A percentile compares a stretch with the other conserved stretches of the same genome.
Evolutionary conservation across 2,888 invertebrate species (phyloP).

Genomic region (Platycheirus albimanus): DNA sequence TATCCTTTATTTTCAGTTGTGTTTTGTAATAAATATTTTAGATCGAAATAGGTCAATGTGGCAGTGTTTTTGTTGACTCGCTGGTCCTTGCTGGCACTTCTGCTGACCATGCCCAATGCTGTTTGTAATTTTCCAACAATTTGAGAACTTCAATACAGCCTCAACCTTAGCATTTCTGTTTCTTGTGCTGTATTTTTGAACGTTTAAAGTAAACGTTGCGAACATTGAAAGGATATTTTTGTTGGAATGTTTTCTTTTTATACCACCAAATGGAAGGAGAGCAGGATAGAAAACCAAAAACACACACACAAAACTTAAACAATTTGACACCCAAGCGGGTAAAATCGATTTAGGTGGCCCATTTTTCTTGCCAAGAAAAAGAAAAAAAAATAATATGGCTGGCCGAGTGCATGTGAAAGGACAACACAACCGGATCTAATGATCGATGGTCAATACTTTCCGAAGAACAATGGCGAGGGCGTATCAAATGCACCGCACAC

Average conservation of each 20-base stretch:
- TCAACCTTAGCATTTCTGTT: no score
- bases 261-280: constrained; percentile 11
- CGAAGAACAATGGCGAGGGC: constrained; percentile 54
- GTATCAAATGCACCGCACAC: constrained; percentile 66
- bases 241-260: constrained; percentile 53
- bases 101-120: constrained; percentile 65
- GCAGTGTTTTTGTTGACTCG: constrained; percentile 33
- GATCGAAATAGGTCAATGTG: constrained; percentile 59
- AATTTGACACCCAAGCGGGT: constrained; percentile 48
- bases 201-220: constrained; percentile 17
- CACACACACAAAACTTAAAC: constrained; percentile 4
- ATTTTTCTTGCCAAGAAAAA: neutral
- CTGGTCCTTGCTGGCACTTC: constrained; percentile 1
- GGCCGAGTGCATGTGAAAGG: constrained; percentile 55
- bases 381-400: neutral
- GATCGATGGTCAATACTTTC: constrained; percentile 71
- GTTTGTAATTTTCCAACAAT: constrained; percentile 74
- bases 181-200: neutral
- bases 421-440: constrained; percentile 71
- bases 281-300: neutral
- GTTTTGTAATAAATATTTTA: constrained; percentile 67
- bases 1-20: constrained; percentile 37
- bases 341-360: constrained; percentile 70
- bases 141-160: constrained; percentile 32
- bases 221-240: constrained; percentile 29